phyloP scores from a whole-genome alignment of 2,113 vertebrate genomes.

The Campylomormyrus numenius region DNA sequence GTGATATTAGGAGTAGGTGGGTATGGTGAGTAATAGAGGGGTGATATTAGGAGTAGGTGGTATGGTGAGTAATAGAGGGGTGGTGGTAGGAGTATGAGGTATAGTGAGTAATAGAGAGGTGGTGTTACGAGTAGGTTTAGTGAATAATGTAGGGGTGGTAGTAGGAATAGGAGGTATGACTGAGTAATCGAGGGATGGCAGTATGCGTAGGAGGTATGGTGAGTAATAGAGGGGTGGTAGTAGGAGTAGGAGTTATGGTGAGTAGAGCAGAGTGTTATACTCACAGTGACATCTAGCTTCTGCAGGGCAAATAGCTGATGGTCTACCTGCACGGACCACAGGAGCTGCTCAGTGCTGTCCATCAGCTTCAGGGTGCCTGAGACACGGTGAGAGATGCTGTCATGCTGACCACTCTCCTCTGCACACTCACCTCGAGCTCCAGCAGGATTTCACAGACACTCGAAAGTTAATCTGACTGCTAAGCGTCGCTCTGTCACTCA shows the following conservation, averaged over 20 bases:
- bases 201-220: too few relatives aligned
- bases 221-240: background rate
- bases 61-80: too few relatives aligned
- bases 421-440: background rate
- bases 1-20: background rate
- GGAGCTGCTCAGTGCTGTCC: constrained; percentile 84
- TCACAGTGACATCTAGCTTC: constrained; percentile 92
- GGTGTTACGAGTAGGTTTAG: background rate
- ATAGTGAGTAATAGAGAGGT: background rate
- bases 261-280: constrained; percentile 32
- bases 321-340: constrained; percentile 97
- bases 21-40: background rate
- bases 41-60: background rate
- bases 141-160: background rate
- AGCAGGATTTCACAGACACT: background rate
- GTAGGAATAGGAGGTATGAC: background rate
- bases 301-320: constrained; percentile 94
- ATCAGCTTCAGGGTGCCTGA: constrained; percentile 88
- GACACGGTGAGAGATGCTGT: background rate
- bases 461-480: background rate
- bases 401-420: background rate
- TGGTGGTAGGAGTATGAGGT: background rate
- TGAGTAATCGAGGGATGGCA: background rate
- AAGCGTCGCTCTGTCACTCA: constrained; percentile 48
- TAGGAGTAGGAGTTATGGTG: background rate